These are phyloP conservation scores for Macroglossus sobrinus DNA, from an alignment of 2,113 vertebrate species.

Conservation along the genomic window DNA sequence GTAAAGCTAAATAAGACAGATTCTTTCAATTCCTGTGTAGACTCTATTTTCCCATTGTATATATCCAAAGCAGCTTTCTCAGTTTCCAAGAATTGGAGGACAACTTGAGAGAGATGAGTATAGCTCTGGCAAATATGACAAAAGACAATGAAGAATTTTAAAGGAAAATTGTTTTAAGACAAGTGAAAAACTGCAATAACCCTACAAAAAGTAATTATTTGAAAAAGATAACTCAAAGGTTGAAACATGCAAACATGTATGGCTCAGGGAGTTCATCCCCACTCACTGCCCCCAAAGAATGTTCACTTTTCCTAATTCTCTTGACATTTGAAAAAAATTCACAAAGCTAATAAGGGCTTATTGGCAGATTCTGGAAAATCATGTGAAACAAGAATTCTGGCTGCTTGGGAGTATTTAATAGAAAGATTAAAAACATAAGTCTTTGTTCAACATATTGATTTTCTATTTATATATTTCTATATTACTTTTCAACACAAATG, in stretches of 20 bases:
- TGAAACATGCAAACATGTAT: background rate
- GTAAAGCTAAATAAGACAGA: background rate
- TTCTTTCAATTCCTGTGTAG: background rate
- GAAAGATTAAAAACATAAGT: constrained; percentile 36
- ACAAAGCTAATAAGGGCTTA: background rate
- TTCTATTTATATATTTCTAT: background rate
- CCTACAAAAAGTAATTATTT: background rate
- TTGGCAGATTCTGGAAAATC: background rate
- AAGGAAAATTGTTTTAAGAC: background rate
- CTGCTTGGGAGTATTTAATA: background rate
- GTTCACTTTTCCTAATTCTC: background rate
- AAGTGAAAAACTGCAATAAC: constrained; percentile 12
- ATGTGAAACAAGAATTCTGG: background rate
- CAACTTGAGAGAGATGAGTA: background rate
- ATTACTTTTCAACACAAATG: background rate
- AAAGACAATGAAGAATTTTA: background rate
- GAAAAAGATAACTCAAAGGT: background rate
- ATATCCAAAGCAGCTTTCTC: background rate
- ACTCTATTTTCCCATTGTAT: background rate
- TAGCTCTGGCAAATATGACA: background rate
- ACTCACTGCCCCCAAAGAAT: constrained; percentile 11
- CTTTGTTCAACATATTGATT: background rate
- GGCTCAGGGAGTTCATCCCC: background rate
- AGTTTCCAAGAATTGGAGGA: background rate
- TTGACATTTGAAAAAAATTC: constrained; percentile 26